Base-by-base conservation (phyloP, 2,113 vertebrate genomes). In the Butorides virescens region DNA sequence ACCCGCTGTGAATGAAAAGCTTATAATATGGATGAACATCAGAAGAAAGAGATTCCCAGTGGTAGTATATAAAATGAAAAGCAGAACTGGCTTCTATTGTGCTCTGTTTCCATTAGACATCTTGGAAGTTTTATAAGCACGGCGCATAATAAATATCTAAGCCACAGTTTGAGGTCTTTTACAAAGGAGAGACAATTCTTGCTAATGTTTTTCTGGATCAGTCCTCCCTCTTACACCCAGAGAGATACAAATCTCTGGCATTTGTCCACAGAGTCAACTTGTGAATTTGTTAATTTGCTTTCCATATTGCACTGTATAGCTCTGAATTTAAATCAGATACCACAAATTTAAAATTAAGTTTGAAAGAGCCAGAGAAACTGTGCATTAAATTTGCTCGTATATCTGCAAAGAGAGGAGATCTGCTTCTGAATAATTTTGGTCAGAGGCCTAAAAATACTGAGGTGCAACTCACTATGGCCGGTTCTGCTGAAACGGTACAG, bases 31-130 rank as follows among this genome's bases (percentile, higher is more conserved):
- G 96, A 95, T 95, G 92, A 95, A 94, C 87, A 95, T 97, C 94
- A 96, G 93, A 97, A 88, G 94, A 93, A 91, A 93, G 72, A 88
- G 87, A 92, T 95, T 97, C 96, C 89, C 96, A 93, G 47, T 94
- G 95, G 96, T 94, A 83, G 74, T 86, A 56, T 93, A 88, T 97
- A 92, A 96, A 97, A 97, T 88, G 77, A 95, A 96, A 97, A 97
- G 89, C 96, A 97, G 95, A 97, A 74, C 89, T 89, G 91, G 84
- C 78, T 96, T 93, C 95, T 95, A 87, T 95, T 97, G 91, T 97
- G 81, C 81, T 76, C 80, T 70, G 62, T 96, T 97, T 97, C 95
- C 95, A 95, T 94, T 92, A 88, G 76, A 87, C 92, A 62, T 91
- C 86, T 96, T 94, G 86, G 90, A 94, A 94, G 75, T 93, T 97